Percentiles rank a stretch among this genome's conserved stretches.
Conservation (phyloP, 2,797 vertebrate species). For the Melopsittacus undulatus region DNA sequence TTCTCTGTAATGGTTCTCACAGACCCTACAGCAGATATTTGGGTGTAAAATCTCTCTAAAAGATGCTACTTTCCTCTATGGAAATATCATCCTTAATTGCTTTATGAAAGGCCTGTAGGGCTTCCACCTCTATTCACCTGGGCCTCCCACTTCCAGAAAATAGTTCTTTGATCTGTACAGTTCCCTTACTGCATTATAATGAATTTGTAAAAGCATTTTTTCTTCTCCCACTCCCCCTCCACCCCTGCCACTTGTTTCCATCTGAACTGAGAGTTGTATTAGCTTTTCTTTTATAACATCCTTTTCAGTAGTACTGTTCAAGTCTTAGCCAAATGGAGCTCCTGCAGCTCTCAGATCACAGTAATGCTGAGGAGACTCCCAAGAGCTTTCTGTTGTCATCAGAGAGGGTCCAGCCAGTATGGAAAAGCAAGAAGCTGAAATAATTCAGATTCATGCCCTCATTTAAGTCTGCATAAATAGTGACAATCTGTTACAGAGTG, state of each 20-base stretch:
- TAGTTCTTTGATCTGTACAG: slow-evolving; percentile 22
- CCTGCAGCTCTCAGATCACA: not conserved
- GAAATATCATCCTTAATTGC: slow-evolving; percentile 40
- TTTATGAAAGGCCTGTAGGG: slow-evolving; percentile 14
- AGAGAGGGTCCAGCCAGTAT: not conserved
- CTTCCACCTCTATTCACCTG: slow-evolving; percentile 9
- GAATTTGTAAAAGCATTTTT: slow-evolving; percentile 5
- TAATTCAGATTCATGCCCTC: not conserved
- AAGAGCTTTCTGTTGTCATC: not conserved
- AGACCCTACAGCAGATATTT: not conserved
- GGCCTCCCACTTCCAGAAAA: slow-evolving; percentile 23
- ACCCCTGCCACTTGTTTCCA: not conserved
- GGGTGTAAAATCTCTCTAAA: slow-evolving; percentile 13
- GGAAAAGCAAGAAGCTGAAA: not conserved
- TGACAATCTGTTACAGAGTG: not conserved
- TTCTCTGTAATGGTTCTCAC: not conserved
- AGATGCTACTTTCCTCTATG: not conserved
- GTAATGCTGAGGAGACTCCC: not conserved
- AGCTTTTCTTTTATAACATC: not conserved
- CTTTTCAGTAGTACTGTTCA: not conserved
- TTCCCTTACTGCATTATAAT: not conserved
- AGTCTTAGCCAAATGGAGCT: not conserved
- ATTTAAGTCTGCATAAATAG: not conserved
- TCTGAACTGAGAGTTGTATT: not conserved
- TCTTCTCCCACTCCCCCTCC: not conserved